Conservation (phyloP, 2,797 vertebrate species). For the Zenarchopterus dispar region DNA sequence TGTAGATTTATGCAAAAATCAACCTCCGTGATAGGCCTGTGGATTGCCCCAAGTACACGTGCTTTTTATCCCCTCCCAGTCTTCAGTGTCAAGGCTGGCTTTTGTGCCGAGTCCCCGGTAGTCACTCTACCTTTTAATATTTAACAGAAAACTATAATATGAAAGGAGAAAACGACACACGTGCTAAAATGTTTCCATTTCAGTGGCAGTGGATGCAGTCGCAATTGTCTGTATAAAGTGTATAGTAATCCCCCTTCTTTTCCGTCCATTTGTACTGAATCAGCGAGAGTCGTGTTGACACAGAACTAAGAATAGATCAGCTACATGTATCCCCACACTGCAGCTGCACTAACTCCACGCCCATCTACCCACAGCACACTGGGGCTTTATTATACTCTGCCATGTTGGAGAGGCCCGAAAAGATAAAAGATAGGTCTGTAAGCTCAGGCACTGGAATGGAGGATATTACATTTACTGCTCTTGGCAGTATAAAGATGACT, state of each 20-base stretch:
- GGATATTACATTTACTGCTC: slow-evolving; percentile 13
- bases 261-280: slow-evolving; percentile 36
- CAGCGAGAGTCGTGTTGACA: slow-evolving; percentile 58
- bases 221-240: not conserved
- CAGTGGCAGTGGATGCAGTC: not conserved
- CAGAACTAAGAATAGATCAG: slow-evolving; percentile 71
- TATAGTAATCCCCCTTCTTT: slow-evolving; percentile 14
- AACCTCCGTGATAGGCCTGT: slow-evolving; percentile 60
- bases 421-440: slow-evolving; percentile 27
- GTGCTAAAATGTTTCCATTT: no score
- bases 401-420: slow-evolving; percentile 12
- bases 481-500: no score
- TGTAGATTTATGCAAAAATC: slow-evolving; percentile 58
- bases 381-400: slow-evolving; percentile 49
- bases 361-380: slow-evolving; percentile 54
- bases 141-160: slow-evolving; percentile 2
- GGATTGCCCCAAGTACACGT: slow-evolving; percentile 76
- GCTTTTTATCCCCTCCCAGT: slow-evolving; percentile 76
- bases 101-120: slow-evolving; percentile 7
- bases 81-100: slow-evolving; percentile 22
- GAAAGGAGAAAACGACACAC: not conserved
- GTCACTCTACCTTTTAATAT: slow-evolving; percentile 5
- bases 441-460: slow-evolving; percentile 4
- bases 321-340: slow-evolving; percentile 57
- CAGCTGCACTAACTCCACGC: slow-evolving; percentile 64